Evolutionary conservation across 2,888 invertebrate species (phyloP).

Genomic region (Ophion ventricosus): DNA sequence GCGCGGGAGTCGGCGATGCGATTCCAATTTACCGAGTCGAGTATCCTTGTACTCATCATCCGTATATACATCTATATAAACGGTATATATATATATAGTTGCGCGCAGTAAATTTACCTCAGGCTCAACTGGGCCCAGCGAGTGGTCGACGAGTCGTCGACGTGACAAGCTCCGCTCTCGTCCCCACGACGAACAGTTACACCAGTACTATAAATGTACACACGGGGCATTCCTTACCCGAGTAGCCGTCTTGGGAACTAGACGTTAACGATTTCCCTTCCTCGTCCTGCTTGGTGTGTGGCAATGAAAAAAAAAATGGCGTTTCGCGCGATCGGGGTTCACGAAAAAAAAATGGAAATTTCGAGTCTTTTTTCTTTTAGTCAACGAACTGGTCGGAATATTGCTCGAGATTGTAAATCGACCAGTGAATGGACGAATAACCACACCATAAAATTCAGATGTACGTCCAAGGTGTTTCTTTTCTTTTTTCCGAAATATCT

Average conservation of each 20-base stretch:
- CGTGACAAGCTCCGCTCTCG: slow-evolving; percentile 45
- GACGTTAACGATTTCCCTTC: neutral
- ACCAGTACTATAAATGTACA: slow-evolving; percentile 13
- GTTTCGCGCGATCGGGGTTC: neutral
- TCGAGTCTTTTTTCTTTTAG: neutral
- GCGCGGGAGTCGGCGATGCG: slow-evolving; percentile 73
- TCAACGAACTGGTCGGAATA: neutral
- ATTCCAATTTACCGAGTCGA: slow-evolving; percentile 53
- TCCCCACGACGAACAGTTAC: slow-evolving; percentile 16
- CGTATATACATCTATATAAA: neutral
- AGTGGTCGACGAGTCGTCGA: slow-evolving; percentile 54
- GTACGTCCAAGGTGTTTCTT: no score
- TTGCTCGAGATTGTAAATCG: no score
- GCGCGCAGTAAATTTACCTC: slow-evolving; percentile 27
- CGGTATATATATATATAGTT: neutral
- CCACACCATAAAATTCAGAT: no score
- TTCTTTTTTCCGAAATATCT: no score
- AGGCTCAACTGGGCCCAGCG: slow-evolving; percentile 30
- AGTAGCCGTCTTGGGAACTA: neutral
- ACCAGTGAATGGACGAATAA: no score
- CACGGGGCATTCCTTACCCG: neutral
- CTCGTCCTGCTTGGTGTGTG: neutral
- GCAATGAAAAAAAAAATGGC: neutral
- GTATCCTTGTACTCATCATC: neutral
- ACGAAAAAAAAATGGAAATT: neutral